Evolutionary conservation across 2,888 invertebrate species (phyloP).

Genomic region (Drosophila heteroneura): DNA sequence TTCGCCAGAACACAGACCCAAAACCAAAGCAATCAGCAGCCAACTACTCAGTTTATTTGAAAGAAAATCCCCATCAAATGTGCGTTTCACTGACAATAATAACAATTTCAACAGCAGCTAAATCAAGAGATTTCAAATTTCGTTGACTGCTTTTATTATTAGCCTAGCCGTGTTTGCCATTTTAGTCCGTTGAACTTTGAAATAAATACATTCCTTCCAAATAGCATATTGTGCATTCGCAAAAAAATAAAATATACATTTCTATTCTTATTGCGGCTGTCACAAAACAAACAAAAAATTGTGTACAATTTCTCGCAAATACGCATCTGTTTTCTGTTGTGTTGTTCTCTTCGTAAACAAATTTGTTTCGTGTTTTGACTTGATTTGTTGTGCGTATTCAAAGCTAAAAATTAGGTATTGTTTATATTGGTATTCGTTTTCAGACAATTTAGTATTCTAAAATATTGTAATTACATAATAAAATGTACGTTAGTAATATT

Average conservation of each 20-base stretch:
- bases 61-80: background rate
- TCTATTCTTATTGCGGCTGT: slow-evolving; percentile 10
- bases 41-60: background rate
- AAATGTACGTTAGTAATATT: background rate
- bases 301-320: slow-evolving; percentile 10
- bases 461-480: background rate
- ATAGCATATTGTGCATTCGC: background rate
- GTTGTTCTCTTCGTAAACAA: slow-evolving; percentile 69
- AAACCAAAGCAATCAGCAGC: slow-evolving; percentile 34
- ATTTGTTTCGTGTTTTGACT: slow-evolving; percentile 29
- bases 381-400: background rate
- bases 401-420: slow-evolving; percentile 10
- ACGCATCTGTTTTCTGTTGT: slow-evolving; percentile 46
- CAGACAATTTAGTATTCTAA: background rate
- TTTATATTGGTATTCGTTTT: background rate
- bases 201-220: slow-evolving; percentile 11
- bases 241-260: slow-evolving; percentile 9
- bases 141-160: slow-evolving; percentile 46
- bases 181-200: slow-evolving; percentile 58
- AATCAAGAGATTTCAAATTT: slow-evolving; percentile 5
- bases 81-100: background rate
- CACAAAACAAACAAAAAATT: slow-evolving; percentile 20
- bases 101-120: background rate
- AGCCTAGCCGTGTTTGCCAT: slow-evolving; percentile 35
- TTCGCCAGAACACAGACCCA: slow-evolving; percentile 58